Evolutionary conservation across 2,888 invertebrate genomes (phyloP), one percentile per base, ranked within the genome.

Genomic region (Cynaeus angustus): DNA sequence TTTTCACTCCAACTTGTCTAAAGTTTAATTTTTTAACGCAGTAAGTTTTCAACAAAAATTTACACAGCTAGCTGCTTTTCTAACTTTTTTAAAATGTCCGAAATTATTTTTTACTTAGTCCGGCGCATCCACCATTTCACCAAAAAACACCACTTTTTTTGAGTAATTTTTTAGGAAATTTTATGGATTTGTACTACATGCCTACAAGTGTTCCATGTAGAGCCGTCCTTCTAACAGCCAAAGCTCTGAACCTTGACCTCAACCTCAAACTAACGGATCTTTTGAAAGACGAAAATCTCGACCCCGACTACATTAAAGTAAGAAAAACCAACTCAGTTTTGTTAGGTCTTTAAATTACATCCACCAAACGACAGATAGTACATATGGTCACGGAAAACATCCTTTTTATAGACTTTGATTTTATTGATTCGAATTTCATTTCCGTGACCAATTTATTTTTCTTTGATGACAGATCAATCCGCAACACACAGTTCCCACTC

Each of bases 361-460:
- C n/a, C 10, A 3, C 7, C 14, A 14, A n/a, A n/a, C n/a, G 8
- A 14, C 33, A 2, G 33, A 33, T 33, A 33, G 33, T 33, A n/a
- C 33, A 33, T 33, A 33, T 33, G 33, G 33, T 2, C 33, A 33
- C 33, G 33, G 33, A 33, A 33, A n/a, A 33, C 33, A 33, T 33
- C 33, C 33, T 33, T 33, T 33, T 33, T 33, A 33, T 33, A 33
- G 33, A 33, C 33, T 33, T 33, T 33, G 33, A 33, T 33, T 33
- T 33, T 33, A 33, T 33, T 33, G 33, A 33, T 33, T 33, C 7
- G 33, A 33, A 33, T 33, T 33, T 33, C 33, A 33, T 9, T 33
- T 33, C 33, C 33, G 33, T 33, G 33, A 33, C 1, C n/a, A 9
- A 33, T 85, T 84, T 91, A 87, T 86, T 88, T 88, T 70, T 87